Base-by-base conservation (phyloP, 2,113 vertebrate species). In the Arothron firmamentum region DNA sequence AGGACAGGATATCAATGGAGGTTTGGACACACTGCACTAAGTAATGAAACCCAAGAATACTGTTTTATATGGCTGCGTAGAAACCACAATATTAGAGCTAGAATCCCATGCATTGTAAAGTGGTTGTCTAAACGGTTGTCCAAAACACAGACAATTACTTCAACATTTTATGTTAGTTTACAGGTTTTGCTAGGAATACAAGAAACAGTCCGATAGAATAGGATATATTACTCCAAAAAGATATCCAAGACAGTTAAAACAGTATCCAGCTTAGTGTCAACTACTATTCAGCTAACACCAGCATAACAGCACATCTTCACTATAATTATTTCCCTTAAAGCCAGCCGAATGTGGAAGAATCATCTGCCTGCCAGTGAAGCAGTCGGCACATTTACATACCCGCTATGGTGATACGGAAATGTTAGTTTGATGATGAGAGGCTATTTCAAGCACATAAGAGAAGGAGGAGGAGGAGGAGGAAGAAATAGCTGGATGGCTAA, bases 351-450 rank as follows among this genome's bases (percentile, higher is more conserved):
- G 58, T 73, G 74, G 75, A 84, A 77, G 73, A 78, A 82, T 41
- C 59, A 49, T 63, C 76, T 49, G 4, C 60, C 67, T 80, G 79
- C 83, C 81, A 85, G 50, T 31, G 50, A 80, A 71, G 75, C 42
- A 12, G 69, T 69, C 70, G 66, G 55, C 59, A 70, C 42, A 64
- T 25, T 75, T 67, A 79, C 63, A 71, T 19, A 63, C 59, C 75
- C 31, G 19, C 47, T 64, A 56, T 77, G 69, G 67, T 67, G 62
- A 79, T 78, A 75, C 70, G 67, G 76, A 73, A 78, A 64, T 83
- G 70, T 78, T 85, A 84, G 75, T 86, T 80, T 72, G 81, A 78
- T 79, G 77, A 60, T 75, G 80, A 82, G 71, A 80, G 66, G 50
- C 56, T 41, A 71, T 79, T 79, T 82, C 65, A 81, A 81, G 76